Evolutionary conservation across 2,113 vertebrate species (phyloP), one percentile per base, ranked within the genome.

Genomic region (Candoia aspera): DNA sequence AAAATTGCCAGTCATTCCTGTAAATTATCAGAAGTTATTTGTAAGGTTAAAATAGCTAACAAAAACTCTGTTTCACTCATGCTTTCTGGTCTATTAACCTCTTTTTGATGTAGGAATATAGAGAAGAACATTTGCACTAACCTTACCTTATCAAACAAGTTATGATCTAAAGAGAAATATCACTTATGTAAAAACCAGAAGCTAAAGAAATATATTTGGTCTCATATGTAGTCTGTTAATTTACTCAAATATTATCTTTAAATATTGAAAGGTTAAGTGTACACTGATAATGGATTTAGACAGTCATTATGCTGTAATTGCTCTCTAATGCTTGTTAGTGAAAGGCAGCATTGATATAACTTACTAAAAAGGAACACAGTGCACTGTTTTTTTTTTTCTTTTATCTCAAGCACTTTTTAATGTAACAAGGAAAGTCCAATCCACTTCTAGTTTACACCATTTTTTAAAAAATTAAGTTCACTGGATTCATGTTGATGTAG

Each of bases 221-320:
- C 97, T 98, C 97, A 92, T 97, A 97, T 96, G 97, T 97, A 97
- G 97, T 97, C 97, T 97, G 98, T 98, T 98, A 98, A 97, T 98
- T 98, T 98, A 97, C 97, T 97, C 97, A 97, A 99, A 98, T 98
- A 98, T 98, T 98, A 98, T 98, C 98, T 98, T 99, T 98, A 98
- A 99, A 98, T 99, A 99, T 99, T 98, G 98, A 98, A 98, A 98
- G 98, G 98, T 98, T 98, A 98, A 98, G 98, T 98, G 98, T 98
- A 98, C 98, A 98, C 98, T 95, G 98, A 98, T 99, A 98, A 99
- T 99, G 98, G 97, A 97, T 98, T 98, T 98, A 98, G 98, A 98
- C 97, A 98, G 98, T 98, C 98, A 98, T 99, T 98, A 99, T 97
- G 98, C 97, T 96, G 96, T 99, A 98, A 99, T 99, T 98, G 98